These are phyloP conservation scores for Ceratitis capitata DNA, from an alignment of 1,140 invertebrate genomes.

Conservation along the genomic window DNA sequence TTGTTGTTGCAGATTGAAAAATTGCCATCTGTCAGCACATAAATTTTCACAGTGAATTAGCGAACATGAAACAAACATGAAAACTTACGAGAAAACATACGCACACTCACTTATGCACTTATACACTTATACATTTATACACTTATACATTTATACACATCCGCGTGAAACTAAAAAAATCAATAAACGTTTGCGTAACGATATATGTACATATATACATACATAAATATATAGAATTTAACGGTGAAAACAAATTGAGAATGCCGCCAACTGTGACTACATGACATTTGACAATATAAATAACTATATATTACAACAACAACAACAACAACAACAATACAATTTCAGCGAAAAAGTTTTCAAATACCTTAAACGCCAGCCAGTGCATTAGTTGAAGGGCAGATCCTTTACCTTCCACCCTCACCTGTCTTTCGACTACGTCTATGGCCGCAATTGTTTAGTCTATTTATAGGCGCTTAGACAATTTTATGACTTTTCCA, in stretches of 20 bases:
- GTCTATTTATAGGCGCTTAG: background rate
- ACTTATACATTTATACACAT: too few species aligned
- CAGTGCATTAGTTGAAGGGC: background rate
- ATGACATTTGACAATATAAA: background rate
- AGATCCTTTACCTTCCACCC: too few species aligned
- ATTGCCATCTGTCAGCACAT: background rate
- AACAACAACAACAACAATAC: background rate
- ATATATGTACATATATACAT: too few species aligned
- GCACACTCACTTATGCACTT: too few species aligned
- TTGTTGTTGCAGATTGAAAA: background rate
- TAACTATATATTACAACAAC: background rate
- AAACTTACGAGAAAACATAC: background rate
- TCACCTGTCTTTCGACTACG: background rate
- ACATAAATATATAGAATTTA: background rate
- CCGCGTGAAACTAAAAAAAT: background rate
- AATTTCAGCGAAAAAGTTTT: background rate
- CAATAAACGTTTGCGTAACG: background rate
- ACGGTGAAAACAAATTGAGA: background rate
- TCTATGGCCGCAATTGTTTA: background rate
- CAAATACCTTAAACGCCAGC: background rate
- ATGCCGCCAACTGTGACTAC: background rate
- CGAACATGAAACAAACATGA: background rate
- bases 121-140: too few species aligned
- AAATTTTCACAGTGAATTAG: background rate
- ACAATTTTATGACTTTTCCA: background rate